A percentile compares a stretch with the other conserved stretches of the same genome.
Evolutionary conservation across 35 echinoderm and acorn worm species (phyloP).

Genomic region (Amphiura filiformis): DNA sequence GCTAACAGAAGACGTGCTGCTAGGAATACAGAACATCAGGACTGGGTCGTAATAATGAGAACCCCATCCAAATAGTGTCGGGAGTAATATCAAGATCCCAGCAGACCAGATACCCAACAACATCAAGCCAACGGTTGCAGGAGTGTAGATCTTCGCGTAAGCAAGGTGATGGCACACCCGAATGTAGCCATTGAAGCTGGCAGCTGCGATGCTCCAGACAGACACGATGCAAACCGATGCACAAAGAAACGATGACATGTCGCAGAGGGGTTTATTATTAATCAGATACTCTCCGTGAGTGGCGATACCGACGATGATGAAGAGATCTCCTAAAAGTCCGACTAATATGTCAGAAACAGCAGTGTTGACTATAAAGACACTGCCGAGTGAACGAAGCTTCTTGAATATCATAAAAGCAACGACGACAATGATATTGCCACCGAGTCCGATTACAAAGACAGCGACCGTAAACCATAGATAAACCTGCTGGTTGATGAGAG

Average conservation of each 20-base stretch:
- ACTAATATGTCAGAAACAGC: not conserved
- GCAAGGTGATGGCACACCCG: not conserved
- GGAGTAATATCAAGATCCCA: not conserved
- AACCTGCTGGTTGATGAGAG: not conserved
- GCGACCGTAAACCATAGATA: not conserved
- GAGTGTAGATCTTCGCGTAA: not conserved
- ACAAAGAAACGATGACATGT: not conserved
- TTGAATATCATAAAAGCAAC: not conserved
- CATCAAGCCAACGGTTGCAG: not conserved
- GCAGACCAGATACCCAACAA: not conserved
- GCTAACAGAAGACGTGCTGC: not conserved
- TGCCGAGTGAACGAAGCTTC: not conserved
- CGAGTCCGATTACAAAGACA: not conserved
- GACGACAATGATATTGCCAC: not conserved
- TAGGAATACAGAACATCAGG: not conserved
- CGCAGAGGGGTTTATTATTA: not conserved
- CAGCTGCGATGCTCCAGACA: not conserved
- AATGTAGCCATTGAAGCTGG: not conserved
- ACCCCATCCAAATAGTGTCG: not conserved
- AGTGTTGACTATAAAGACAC: not conserved
- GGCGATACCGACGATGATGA: not conserved
- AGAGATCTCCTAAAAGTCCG: not conserved
- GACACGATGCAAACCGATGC: not conserved
- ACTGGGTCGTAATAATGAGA: not conserved
- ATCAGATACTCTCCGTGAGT: not conserved